A percentile compares a stretch with the other conserved stretches of the same genome.
phyloP scores from a whole-genome alignment of 2,888 invertebrate genomes.

The Hedychridium roseum region DNA sequence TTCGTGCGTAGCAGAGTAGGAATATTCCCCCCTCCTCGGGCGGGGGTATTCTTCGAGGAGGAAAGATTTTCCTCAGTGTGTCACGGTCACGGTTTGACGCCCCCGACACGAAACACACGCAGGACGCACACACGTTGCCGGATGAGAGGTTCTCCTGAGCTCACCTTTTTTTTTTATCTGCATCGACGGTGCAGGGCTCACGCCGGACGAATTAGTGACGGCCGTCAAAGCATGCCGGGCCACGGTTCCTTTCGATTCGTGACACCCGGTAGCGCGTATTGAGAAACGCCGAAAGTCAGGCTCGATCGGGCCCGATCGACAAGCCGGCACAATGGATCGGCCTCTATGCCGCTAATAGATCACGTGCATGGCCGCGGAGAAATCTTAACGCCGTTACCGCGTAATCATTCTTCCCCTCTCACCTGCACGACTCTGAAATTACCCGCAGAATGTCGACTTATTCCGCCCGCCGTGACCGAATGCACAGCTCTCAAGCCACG shows the following conservation, averaged over 20 bases:
- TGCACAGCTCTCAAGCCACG: no score
- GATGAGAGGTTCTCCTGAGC: background rate
- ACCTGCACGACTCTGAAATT: no score
- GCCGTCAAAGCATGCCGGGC: constrained; percentile 40
- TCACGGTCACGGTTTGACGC: constrained; percentile 33
- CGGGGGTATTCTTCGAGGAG: no score
- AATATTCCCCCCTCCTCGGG: no score
- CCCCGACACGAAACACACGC: constrained; percentile 16
- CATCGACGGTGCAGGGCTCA: constrained; percentile 12
- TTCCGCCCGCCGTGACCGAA: no score
- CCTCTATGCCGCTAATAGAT: no score
- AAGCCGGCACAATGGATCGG: background rate
- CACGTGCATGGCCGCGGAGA: no score
- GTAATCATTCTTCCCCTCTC: no score
- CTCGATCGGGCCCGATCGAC: background rate
- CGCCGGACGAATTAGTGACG: constrained; percentile 46
- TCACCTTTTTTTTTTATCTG: background rate
- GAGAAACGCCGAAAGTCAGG: constrained; percentile 21
- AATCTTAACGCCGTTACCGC: no score
- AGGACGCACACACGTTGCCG: constrained; percentile 11
- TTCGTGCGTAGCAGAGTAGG: no score
- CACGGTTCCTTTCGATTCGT: constrained; percentile 37
- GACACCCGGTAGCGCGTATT: constrained; percentile 37
- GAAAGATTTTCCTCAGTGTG: no score
- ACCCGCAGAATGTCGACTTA: no score